Evolutionary conservation across 2,888 invertebrate species (phyloP).

Genomic region (Caradrina kadenii): DNA sequence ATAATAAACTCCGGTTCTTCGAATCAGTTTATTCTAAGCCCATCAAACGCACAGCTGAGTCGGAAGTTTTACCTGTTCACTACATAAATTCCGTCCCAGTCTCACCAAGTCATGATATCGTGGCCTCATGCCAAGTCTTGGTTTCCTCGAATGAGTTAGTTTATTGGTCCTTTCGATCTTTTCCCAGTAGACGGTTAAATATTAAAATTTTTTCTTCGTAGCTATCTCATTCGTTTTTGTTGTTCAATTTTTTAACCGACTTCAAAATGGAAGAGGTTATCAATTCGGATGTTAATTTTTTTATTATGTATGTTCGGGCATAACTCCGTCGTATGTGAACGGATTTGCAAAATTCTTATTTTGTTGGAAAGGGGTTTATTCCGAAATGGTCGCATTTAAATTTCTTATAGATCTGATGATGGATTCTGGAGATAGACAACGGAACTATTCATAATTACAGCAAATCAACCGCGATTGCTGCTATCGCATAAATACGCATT

Average conservation of each 20-base stretch:
- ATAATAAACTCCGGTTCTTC: slow-evolving; percentile 20
- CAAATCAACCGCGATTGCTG: too few species aligned
- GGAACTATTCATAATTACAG: too few species aligned
- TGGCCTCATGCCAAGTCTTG: slow-evolving; percentile 55
- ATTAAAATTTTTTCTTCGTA: slow-evolving; percentile 36
- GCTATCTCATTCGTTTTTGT: slow-evolving; percentile 19
- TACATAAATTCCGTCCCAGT: slow-evolving; percentile 29
- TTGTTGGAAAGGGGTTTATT: too few species aligned
- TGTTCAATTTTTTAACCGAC: neutral
- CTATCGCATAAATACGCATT: too few species aligned
- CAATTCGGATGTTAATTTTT: too few species aligned
- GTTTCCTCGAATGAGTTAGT: slow-evolving; percentile 43
- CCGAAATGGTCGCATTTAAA: too few species aligned
- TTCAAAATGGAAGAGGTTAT: too few species aligned
- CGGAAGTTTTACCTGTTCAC: slow-evolving; percentile 58
- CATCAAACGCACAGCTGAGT: slow-evolving; percentile 25
- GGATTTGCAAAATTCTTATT: too few species aligned
- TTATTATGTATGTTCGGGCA: too few species aligned
- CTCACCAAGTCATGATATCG: slow-evolving; percentile 23
- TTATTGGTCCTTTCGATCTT: slow-evolving; percentile 43
- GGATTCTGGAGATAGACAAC: too few species aligned
- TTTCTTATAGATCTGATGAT: too few species aligned
- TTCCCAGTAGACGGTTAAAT: slow-evolving; percentile 36
- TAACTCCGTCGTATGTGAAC: too few species aligned
- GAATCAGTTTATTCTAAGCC: slow-evolving; percentile 32